phyloP scores from a whole-genome alignment of 2,888 invertebrate genomes.

The Stomorhina lunata region DNA sequence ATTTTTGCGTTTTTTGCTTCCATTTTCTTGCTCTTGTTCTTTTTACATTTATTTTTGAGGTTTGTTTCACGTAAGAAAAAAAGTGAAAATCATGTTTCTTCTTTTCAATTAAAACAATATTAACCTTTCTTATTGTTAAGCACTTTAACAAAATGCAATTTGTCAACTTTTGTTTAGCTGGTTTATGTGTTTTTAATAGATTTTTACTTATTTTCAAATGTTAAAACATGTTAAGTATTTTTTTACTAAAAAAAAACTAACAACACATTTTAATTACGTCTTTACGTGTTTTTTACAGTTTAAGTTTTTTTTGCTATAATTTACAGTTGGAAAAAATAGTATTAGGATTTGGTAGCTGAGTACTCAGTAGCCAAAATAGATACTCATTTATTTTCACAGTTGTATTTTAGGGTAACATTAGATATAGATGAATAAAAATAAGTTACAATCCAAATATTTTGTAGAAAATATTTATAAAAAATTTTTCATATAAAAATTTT shows the following conservation, averaged over 20 bases:
- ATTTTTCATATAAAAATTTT: too few species aligned
- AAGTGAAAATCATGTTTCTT: slow-evolving; percentile 52
- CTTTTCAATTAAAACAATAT: neutral
- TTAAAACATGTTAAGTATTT: too few species aligned
- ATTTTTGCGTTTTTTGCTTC: too few species aligned
- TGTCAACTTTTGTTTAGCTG: neutral
- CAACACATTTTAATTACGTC: slow-evolving; percentile 5
- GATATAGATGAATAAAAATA: too few species aligned
- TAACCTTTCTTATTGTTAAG: slow-evolving; percentile 10
- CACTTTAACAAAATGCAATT: slow-evolving; percentile 26
- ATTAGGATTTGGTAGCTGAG: neutral
- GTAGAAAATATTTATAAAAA: too few species aligned
- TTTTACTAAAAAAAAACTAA: too few species aligned
- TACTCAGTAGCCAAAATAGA: too few species aligned
- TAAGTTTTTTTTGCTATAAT: slow-evolving; percentile 20
- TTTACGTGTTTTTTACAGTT: slow-evolving; percentile 7
- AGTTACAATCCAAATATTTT: too few species aligned
- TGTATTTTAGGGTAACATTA: too few species aligned
- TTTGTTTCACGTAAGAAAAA: slow-evolving; percentile 52
- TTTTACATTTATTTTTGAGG: neutral
- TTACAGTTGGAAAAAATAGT: neutral
- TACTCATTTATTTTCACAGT: too few species aligned
- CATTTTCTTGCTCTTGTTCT: slow-evolving; percentile 7
- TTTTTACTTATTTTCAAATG: slow-evolving; percentile 26
- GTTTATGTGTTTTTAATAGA: neutral